Evolutionary conservation across 2,797 vertebrate species (phyloP).

Genomic region (Melanogrammus aeglefinus): DNA sequence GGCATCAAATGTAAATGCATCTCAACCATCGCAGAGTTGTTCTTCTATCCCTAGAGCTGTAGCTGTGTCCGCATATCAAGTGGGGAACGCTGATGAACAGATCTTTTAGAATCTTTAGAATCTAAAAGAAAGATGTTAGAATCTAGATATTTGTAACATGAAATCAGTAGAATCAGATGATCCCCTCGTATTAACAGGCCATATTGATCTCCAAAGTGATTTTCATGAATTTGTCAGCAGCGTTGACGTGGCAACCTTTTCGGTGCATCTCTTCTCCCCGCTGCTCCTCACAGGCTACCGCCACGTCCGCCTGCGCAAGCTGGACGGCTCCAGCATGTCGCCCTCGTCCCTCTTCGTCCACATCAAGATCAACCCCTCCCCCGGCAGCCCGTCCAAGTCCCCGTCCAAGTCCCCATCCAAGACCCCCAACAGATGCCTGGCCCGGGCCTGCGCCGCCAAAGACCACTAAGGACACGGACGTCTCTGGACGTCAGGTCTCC

Average conservation of each 20-base stretch:
- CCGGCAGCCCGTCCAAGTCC: slow-evolving; percentile 47
- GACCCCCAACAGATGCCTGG: neutral
- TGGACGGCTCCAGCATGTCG: slow-evolving; percentile 81
- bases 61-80: neutral
- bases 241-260: neutral
- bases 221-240: neutral
- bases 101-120: too few species aligned
- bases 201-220: neutral
- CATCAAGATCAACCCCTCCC: slow-evolving; percentile 63
- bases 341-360: slow-evolving; percentile 89
- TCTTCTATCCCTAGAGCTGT: neutral
- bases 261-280: neutral
- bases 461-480: neutral
- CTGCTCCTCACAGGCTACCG: slow-evolving; percentile 79
- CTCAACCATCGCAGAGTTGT: neutral
- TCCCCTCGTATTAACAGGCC: too few species aligned
- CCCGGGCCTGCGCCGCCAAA: neutral
- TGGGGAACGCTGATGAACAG: neutral
- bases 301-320: slow-evolving; percentile 84
- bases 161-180: too few species aligned
- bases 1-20: neutral
- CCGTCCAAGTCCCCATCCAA: slow-evolving; percentile 14
- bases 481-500: neutral
- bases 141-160: too few species aligned
- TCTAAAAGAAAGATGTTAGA: too few species aligned